phyloP scores from a whole-genome alignment of 2,888 invertebrate genomes.

The Brachyptera putata region DNA sequence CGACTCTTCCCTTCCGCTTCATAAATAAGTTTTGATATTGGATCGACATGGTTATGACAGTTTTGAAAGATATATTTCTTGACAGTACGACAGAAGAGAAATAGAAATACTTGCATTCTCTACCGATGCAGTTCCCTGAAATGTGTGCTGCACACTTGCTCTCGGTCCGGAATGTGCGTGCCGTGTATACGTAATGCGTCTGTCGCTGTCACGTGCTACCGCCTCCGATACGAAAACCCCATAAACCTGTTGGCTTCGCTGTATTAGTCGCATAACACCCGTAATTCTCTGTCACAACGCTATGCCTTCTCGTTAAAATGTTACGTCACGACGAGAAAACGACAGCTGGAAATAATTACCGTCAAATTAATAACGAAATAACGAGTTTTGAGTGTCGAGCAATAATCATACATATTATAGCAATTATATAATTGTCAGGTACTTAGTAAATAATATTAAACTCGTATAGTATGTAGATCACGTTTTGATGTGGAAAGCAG shows the following conservation, averaged over 20 bases:
- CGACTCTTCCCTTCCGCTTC: conserved; percentile 15
- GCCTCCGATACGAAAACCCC: no score
- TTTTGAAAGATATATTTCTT: neutral
- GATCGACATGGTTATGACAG: conserved; percentile 26
- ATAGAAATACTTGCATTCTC: neutral
- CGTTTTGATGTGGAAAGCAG: neutral
- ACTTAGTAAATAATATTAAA: neutral
- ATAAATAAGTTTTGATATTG: conserved; percentile 29
- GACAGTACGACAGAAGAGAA: neutral
- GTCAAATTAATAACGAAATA: conserved; percentile 28
- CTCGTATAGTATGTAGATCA: neutral
- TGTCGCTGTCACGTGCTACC: conserved; percentile 10
- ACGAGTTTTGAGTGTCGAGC: neutral
- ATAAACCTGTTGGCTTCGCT: conserved; percentile 26
- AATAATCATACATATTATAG: conserved; percentile 13
- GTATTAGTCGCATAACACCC: neutral
- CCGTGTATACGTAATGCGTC: neutral
- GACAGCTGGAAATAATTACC: conserved; percentile 28
- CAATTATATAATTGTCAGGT: neutral
- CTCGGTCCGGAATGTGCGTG: conserved; percentile 17
- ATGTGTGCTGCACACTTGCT: conserved; percentile 18
- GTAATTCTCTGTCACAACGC: conserved; percentile 7
- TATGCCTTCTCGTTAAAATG: conserved; percentile 23
- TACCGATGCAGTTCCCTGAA: neutral
- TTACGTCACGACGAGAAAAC: conserved; percentile 6